These are phyloP conservation scores for Semotilus atromaculatus DNA, from an alignment of 2,797 vertebrate species.

Conservation along the genomic window DNA sequence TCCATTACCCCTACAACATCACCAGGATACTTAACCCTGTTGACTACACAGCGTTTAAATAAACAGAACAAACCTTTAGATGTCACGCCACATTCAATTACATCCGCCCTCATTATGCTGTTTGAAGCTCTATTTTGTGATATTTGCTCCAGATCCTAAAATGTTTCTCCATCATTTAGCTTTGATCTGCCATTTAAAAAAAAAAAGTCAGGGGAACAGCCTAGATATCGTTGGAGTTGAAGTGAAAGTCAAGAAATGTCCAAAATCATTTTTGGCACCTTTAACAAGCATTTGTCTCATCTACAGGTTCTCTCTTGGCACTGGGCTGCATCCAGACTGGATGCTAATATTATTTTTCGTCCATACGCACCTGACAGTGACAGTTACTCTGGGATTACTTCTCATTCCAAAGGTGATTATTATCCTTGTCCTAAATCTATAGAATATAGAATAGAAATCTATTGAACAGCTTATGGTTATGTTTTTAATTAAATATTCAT, in stretches of 20 bases:
- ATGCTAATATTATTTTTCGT: conserved; percentile 94
- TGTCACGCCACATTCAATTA: conserved; percentile 19
- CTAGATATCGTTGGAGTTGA: not conserved
- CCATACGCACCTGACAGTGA: conserved; percentile 97
- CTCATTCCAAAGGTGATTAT: conserved; percentile 92
- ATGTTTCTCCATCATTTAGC: not conserved
- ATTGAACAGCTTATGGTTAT: not conserved
- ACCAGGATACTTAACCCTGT: conserved; percentile 39
- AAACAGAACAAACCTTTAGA: conserved; percentile 21
- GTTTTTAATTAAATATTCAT: not conserved
- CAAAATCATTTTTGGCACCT: not conserved
- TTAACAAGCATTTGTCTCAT: conserved; percentile 27
- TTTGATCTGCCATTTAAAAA: conserved; percentile 10
- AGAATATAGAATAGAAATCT: not conserved
- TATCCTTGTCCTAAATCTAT: conserved; percentile 2
- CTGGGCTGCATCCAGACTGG: conserved; percentile 95
- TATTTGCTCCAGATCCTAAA: conserved; percentile 15
- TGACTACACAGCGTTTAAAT: conserved; percentile 20
- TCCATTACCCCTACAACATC: conserved; percentile 46
- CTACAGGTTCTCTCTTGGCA: conserved; percentile 89
- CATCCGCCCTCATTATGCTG: not conserved
- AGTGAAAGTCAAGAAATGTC: not conserved
- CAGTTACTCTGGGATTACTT: conserved; percentile 91
- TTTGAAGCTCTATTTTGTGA: conserved; percentile 3
- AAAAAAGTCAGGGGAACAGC: not conserved